phyloP scores from a whole-genome alignment of 2,797 vertebrate species.

The Cheirogaleus major region DNA sequence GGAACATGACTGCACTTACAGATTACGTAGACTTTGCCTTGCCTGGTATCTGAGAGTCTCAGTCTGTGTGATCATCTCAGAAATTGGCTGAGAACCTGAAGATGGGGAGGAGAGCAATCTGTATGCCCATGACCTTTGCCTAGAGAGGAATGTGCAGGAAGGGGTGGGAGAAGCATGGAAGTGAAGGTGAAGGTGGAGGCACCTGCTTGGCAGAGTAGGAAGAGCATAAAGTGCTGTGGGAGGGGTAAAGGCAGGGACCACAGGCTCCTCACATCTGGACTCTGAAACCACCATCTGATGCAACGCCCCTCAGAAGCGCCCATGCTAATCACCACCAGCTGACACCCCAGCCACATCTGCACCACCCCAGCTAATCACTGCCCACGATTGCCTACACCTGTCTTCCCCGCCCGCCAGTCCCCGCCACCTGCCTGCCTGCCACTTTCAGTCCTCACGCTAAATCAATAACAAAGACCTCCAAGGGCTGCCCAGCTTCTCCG shows the following conservation, averaged over 20 bases:
- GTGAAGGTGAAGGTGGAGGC: not conserved
- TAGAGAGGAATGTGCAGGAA: not conserved
- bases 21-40: not conserved
- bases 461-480: conserved; percentile 63
- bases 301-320: not conserved
- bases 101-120: not conserved
- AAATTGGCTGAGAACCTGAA: not conserved
- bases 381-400: conserved; percentile 54
- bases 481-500: conserved; percentile 1
- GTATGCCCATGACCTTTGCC: not conserved
- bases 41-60: not conserved
- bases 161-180: rapidly evolving
- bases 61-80: not conserved
- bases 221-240: not conserved
- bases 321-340: conserved; percentile 53
- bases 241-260: not conserved
- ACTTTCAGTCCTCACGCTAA: conserved; percentile 67
- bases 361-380: conserved; percentile 39
- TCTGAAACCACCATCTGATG: conserved; percentile 62
- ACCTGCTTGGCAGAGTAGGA: not conserved
- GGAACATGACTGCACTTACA: rapidly evolving
- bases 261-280: conserved; percentile 48
- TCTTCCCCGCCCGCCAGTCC: not conserved
- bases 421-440: conserved; percentile 70
- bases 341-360: conserved; percentile 67